Conservation (phyloP, 2,113 vertebrate species). For the Tachycineta bicolor region DNA sequence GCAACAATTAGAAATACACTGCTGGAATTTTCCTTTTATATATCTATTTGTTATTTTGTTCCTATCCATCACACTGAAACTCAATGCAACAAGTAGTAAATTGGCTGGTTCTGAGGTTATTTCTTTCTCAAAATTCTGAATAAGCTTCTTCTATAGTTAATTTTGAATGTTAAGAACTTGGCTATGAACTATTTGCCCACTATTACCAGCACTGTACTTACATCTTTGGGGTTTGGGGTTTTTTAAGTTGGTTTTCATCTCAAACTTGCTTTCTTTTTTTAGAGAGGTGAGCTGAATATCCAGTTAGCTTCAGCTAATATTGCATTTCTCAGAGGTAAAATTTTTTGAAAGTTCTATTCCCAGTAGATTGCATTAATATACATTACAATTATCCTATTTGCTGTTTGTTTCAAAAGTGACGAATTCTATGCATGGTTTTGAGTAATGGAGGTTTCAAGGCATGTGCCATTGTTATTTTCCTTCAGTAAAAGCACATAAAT, state of each 20-base stretch:
- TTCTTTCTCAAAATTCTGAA: not conserved
- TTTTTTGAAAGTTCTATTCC: not conserved
- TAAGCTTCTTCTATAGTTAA: not conserved
- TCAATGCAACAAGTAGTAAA: not conserved
- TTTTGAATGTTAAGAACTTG: not conserved
- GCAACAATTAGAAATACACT: not conserved
- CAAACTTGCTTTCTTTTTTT: not conserved
- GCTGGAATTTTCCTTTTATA: not conserved
- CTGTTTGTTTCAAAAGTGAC: not conserved
- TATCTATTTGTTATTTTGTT: not conserved
- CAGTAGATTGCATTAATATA: not conserved
- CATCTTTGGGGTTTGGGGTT: not conserved
- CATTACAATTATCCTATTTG: not conserved
- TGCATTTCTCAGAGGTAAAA: not conserved
- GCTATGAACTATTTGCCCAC: not conserved
- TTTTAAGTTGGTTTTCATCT: not conserved
- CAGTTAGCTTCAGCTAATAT: not conserved
- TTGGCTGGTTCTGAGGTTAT: not conserved
- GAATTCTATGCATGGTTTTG: not conserved
- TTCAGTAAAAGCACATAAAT: not conserved
- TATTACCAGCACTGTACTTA: not conserved
- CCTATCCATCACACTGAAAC: not conserved
- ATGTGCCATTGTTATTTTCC: not conserved
- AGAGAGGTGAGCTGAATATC: not conserved
- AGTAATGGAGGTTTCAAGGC: not conserved